These are phyloP conservation scores for Charina bottae DNA, from an alignment of 2,113 vertebrate genomes.

Conservation along the genomic window DNA sequence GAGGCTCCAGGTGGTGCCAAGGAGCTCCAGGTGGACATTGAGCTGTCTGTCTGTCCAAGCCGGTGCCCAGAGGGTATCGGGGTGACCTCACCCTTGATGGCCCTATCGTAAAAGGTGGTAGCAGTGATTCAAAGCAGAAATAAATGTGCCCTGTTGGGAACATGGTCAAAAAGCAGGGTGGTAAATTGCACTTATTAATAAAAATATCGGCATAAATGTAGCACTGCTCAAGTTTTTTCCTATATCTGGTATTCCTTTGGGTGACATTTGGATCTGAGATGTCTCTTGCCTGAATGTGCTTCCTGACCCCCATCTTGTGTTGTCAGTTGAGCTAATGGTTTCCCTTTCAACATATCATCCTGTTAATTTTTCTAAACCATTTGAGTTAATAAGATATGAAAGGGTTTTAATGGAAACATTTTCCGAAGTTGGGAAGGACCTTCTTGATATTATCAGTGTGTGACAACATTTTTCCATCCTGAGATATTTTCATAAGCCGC, in stretches of 20 bases:
- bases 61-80: neutral
- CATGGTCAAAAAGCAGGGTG: neutral
- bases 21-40: neutral
- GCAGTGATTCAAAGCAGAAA: too few species aligned
- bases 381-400: neutral
- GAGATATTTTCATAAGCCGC: neutral
- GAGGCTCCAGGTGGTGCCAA: neutral
- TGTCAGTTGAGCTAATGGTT: neutral
- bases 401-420: neutral
- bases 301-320: neutral
- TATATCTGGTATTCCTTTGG: neutral
- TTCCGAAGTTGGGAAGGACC: neutral
- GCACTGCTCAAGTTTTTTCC: neutral
- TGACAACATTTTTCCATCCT: neutral
- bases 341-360: neutral
- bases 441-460: neutral
- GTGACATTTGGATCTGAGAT: neutral
- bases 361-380: slow-evolving; percentile 1
- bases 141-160: neutral
- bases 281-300: neutral
- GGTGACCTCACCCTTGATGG: neutral
- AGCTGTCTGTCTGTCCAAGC: neutral
- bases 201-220: neutral
- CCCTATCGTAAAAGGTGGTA: neutral
- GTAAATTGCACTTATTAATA: neutral